phyloP scores from a whole-genome alignment of 1,140 invertebrate genomes.

The Macrostomum lignano region DNA sequence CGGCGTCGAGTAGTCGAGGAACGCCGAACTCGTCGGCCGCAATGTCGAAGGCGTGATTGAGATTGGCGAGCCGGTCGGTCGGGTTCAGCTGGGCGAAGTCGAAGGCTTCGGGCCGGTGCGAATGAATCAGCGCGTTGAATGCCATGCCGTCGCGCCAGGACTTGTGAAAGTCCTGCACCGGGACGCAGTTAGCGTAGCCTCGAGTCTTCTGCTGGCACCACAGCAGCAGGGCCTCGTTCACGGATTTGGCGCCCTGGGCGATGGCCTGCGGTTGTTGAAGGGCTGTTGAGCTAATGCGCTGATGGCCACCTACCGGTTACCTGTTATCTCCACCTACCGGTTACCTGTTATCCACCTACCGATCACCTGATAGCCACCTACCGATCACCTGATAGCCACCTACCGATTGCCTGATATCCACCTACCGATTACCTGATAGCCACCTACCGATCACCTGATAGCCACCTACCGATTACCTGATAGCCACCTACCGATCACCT shows the following conservation, averaged over 20 bases:
- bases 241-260: slow-evolving; percentile 37
- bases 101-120: slow-evolving; percentile 36
- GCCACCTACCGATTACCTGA: too few species aligned
- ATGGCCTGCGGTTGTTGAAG: too few species aligned
- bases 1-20: slow-evolving; percentile 49
- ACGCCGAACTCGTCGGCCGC: slow-evolving; percentile 68
- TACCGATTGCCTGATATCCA: too few species aligned
- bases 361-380: too few species aligned
- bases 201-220: slow-evolving; percentile 95
- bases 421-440: too few species aligned
- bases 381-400: too few species aligned
- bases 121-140: slow-evolving; percentile 98
- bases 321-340: not conserved
- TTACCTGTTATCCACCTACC: too few species aligned
- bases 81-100: slow-evolving; percentile 44
- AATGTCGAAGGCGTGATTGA: slow-evolving; percentile 76
- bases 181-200: slow-evolving; percentile 44
- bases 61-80: slow-evolving; percentile 48
- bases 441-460: too few species aligned
- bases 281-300: too few species aligned
- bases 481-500: too few species aligned
- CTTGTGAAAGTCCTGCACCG: slow-evolving; percentile 51
- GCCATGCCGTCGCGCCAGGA: slow-evolving; percentile 94
- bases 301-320: too few species aligned
- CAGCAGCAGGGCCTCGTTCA: slow-evolving; percentile 79